phyloP scores from a whole-genome alignment of 2,113 vertebrate species.

The Gavialis gangeticus region DNA sequence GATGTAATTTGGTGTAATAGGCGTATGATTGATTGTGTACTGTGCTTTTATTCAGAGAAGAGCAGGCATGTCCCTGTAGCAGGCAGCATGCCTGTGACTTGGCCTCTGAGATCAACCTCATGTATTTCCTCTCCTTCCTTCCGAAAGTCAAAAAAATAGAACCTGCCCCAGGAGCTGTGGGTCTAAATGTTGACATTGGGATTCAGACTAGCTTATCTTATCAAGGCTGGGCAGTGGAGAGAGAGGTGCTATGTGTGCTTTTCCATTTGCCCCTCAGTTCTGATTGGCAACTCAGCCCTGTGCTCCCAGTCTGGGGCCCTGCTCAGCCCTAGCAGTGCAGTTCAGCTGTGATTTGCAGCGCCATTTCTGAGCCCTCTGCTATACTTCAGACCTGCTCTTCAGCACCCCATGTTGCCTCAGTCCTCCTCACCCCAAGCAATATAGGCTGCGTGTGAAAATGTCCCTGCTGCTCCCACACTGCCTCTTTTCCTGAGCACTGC shows the following conservation, averaged over 20 bases:
- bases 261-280: rapidly evolving
- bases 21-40: rapidly evolving
- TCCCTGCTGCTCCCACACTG: not conserved
- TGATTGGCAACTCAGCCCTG: rapidly evolving
- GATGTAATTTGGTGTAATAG: rapidly evolving
- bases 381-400: rapidly evolving
- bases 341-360: rapidly evolving
- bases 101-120: not conserved
- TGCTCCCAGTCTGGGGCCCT: rapidly evolving
- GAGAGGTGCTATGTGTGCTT: rapidly evolving
- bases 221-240: not conserved
- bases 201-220: rapidly evolving
- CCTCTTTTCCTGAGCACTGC: rapidly evolving
- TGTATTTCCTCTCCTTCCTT: rapidly evolving
- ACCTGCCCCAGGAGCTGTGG: not conserved
- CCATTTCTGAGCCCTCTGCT: rapidly evolving
- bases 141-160: not conserved
- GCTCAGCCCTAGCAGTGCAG: rapidly evolving
- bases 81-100: rapidly evolving
- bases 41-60: not conserved
- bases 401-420: rapidly evolving
- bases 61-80: not conserved
- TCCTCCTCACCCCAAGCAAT: not conserved
- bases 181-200: not conserved
- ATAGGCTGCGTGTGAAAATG: not conserved